Conservation (phyloP, 2,113 vertebrate species). For the Eurystomus gularis region DNA sequence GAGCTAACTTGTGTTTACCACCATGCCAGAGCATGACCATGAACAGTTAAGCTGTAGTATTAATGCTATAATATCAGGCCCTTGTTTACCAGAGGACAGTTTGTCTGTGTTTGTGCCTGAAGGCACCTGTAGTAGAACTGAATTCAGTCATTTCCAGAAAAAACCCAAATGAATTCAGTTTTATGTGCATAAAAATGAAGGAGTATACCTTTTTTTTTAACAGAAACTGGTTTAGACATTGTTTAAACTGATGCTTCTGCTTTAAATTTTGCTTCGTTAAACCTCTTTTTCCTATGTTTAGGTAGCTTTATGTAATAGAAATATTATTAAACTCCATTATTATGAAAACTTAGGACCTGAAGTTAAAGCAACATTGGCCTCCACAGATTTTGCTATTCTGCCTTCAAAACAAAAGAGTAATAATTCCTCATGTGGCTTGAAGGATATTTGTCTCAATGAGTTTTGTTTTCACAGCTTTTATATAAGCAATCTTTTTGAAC, state of each 20-base stretch:
- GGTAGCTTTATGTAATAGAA: not conserved
- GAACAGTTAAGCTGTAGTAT: not conserved
- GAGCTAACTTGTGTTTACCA: rapidly evolving
- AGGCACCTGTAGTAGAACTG: not conserved
- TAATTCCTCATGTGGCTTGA: not conserved
- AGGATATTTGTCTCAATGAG: not conserved
- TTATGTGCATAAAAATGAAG: not conserved
- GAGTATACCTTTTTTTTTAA: not conserved
- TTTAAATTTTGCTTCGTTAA: not conserved
- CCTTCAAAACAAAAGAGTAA: not conserved
- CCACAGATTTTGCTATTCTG: not conserved
- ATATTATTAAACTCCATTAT: not conserved
- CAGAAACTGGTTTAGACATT: not conserved
- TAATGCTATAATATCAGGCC: not conserved
- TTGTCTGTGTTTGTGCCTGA: not conserved
- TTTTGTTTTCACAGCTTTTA: not conserved
- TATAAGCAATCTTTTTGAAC: not conserved
- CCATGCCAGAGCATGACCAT: rapidly evolving
- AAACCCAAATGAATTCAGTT: not conserved
- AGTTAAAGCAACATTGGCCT: not conserved
- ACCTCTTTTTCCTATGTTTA: not conserved
- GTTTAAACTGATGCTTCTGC: not conserved
- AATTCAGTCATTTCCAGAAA: not conserved
- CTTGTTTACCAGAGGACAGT: not conserved
- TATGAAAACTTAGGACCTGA: not conserved